Base-by-base conservation (phyloP, 2,888 invertebrate species). In the Leucoma salicis region DNA sequence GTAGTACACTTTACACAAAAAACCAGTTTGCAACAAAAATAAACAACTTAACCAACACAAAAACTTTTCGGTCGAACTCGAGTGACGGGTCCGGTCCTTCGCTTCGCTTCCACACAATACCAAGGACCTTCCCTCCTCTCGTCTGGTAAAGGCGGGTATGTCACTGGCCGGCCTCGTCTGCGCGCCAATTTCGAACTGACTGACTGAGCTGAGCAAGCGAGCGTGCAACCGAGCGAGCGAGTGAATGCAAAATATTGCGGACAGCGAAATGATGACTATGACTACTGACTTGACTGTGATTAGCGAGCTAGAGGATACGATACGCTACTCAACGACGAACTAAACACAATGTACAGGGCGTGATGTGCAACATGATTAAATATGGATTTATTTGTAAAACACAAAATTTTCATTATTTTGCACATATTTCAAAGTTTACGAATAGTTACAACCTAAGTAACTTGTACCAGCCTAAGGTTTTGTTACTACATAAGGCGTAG, bases 101-200 rank as follows among this genome's bases (percentile, higher is more conserved):
- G 46, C 46, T 61, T 57, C 35, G 54, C 44, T 57, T 57, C 44
- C 56, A 47, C 57, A 55, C 42, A 45, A 51, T 46, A 16, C 28
- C 28, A 4, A 25, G 12, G 24, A 35, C 65, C 63, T 61, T 63
- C 64, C 57, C 70, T 51, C 41, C 66, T 70, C 70, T 3, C n/a
- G n/a, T n/a, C n/a, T n/a, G n/a, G n/a, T 12, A 69, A 71, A 68
- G 69, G 76, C 71, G 77, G 75, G 72, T 67, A 71, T 68, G 70
- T 71, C 63, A 69, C 63, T 75, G 48, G 52, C 62, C 53, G 43
- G 42, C 43, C 38, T 52, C 42, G 61, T 53, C 57, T 50, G 69
- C 79, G 83, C 87, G 87, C 86, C 79, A 87, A 87, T 74, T 87
- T 85, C 78, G 76, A 87, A 87, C 81, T 79, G 78, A 63, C 56